These are phyloP conservation scores for Aleiodes alternator DNA, from an alignment of 2,888 invertebrate genomes.

Conservation along the genomic window DNA sequence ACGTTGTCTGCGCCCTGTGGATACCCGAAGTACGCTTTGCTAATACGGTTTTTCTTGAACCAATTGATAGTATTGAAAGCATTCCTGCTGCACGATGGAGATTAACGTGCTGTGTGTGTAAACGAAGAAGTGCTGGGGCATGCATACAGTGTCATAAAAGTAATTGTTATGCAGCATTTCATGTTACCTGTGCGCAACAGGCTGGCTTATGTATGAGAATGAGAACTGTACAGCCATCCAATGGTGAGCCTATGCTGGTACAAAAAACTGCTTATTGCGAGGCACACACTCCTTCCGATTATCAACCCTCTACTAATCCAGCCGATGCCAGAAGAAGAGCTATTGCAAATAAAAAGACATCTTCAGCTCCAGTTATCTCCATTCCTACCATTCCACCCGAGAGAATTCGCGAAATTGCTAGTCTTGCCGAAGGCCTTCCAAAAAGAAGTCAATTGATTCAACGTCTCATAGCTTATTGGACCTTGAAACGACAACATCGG, in stretches of 20 bases:
- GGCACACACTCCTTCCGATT: slow-evolving; percentile 88
- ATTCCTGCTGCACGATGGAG: slow-evolving; percentile 98
- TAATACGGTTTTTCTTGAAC: slow-evolving; percentile 98
- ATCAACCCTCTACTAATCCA: slow-evolving; percentile 72
- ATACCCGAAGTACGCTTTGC: slow-evolving; percentile 99
- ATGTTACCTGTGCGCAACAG: slow-evolving; percentile 99
- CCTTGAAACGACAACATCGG: slow-evolving; percentile 93
- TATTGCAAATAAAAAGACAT: slow-evolving; percentile 84
- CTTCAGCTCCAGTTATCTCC: slow-evolving; percentile 92
- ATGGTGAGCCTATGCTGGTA: slow-evolving; percentile 87
- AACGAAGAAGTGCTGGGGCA: slow-evolving; percentile 93
- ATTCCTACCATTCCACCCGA: slow-evolving; percentile 95
- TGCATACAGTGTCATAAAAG: slow-evolving; percentile 98
- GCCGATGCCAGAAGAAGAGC: slow-evolving; percentile 75
- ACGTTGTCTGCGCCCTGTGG: slow-evolving; percentile 99
- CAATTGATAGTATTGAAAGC: slow-evolving; percentile 97
- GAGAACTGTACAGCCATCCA: slow-evolving; percentile 87
- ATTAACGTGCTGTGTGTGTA: slow-evolving; percentile 97
- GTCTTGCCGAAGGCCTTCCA: slow-evolving; percentile 76
- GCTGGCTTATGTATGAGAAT: slow-evolving; percentile 97
- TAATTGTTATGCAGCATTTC: slow-evolving; percentile 98
- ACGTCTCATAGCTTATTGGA: slow-evolving; percentile 97
- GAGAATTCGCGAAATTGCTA: slow-evolving; percentile 90
- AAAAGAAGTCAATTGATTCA: slow-evolving; percentile 92
- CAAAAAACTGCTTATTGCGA: slow-evolving; percentile 98